phyloP scores from a whole-genome alignment of 2,797 vertebrate species.

The Neostethus bicornis region DNA sequence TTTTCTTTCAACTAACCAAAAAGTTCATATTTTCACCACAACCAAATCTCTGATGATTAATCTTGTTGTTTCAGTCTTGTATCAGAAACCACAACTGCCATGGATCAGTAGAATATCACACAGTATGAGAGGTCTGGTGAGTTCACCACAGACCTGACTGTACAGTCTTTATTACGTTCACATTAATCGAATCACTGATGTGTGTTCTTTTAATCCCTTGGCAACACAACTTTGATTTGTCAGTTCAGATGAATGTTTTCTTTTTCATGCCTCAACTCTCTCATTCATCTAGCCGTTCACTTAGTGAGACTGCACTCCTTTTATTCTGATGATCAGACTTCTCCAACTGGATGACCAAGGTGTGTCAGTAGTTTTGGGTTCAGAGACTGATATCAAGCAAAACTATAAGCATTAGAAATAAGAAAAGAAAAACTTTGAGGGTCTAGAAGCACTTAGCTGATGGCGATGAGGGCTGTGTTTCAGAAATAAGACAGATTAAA shows the following conservation, averaged over 20 bases:
- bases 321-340: slow-evolving; percentile 3
- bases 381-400: slow-evolving; percentile 6
- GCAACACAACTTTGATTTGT: slow-evolving; percentile 27
- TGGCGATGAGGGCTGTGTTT: slow-evolving; percentile 35
- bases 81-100: not conserved
- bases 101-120: not conserved
- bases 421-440: slow-evolving; percentile 3
- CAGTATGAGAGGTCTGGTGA: too few species aligned
- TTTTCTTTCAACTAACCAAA: too few species aligned
- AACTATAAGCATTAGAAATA: slow-evolving; percentile 8
- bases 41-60: not conserved
- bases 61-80: too few species aligned
- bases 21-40: not conserved
- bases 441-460: slow-evolving; percentile 23
- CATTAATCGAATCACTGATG: not conserved
- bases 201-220: not conserved
- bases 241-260: slow-evolving; percentile 33
- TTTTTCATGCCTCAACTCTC: slow-evolving; percentile 20
- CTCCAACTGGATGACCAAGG: slow-evolving; percentile 19
- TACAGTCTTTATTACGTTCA: not conserved
- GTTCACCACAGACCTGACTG: not conserved
- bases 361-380: slow-evolving; percentile 15
- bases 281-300: slow-evolving; percentile 11
- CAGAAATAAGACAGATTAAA: not conserved
- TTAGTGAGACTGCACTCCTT: slow-evolving; percentile 30